These are phyloP conservation scores for Umimayanthus chanpuru DNA, from an alignment of 92 coral and sea anemone genomes.

Conservation along the genomic window DNA sequence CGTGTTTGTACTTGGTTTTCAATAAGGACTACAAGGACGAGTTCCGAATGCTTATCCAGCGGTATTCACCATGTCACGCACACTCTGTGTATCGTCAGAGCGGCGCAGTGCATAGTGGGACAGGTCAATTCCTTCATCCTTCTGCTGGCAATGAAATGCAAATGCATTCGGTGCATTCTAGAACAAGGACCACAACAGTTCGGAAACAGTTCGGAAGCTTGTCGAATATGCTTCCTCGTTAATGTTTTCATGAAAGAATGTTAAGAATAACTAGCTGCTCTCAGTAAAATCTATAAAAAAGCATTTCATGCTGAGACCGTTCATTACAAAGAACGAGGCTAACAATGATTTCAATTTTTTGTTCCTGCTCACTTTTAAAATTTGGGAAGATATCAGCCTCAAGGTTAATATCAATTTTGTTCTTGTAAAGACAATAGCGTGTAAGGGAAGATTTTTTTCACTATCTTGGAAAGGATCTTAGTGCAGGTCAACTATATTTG, in stretches of 20 bases:
- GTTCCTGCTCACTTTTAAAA: too few species aligned
- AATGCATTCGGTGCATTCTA: not conserved
- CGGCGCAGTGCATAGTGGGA: not conserved
- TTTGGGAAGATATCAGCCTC: too few species aligned
- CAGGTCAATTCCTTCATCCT: not conserved
- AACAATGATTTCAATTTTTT: too few species aligned
- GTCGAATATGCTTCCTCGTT: too few species aligned
- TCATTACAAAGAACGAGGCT: too few species aligned
- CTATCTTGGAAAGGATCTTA: too few species aligned
- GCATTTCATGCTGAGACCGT: not conserved
- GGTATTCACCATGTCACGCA: not conserved
- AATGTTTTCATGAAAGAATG: too few species aligned
- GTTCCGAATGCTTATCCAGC: not conserved
- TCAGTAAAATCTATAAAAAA: too few species aligned
- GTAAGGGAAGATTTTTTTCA: too few species aligned
- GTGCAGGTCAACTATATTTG: not conserved
- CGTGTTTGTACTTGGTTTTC: constrained; percentile 30
- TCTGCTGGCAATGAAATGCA: not conserved
- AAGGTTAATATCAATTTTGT: too few species aligned
- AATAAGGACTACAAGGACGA: constrained; percentile 43
- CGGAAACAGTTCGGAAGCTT: not conserved
- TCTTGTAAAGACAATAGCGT: too few species aligned
- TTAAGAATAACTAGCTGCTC: not conserved
- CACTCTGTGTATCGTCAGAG: not conserved
- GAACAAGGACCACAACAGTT: not conserved